phyloP scores from a whole-genome alignment of 2,113 vertebrate species.

The Antigone vipio region DNA sequence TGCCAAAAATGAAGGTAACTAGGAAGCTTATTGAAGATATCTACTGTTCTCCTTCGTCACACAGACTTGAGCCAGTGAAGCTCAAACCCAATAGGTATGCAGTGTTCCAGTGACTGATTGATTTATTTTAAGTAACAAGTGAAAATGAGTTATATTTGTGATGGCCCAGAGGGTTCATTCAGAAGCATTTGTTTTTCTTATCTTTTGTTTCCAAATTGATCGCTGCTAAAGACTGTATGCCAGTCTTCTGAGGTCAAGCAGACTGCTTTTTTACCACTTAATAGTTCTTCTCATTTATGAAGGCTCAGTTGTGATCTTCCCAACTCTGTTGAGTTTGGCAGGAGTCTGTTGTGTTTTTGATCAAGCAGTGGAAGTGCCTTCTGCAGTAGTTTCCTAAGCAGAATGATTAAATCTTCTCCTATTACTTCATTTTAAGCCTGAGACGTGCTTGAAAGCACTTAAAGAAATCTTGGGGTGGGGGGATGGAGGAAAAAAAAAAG shows the following conservation, averaged over 20 bases:
- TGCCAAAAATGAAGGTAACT: conserved; percentile 79
- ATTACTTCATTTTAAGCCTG: background rate
- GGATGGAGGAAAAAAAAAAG: background rate
- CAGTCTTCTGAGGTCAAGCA: background rate
- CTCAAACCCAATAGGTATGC: conserved; percentile 87
- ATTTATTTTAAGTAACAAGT: background rate
- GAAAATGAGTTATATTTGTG: background rate
- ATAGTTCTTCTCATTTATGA: background rate
- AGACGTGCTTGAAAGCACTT: background rate
- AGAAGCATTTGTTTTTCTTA: background rate
- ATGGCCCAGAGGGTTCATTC: background rate
- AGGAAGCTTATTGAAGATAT: conserved; percentile 86
- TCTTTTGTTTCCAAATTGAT: background rate
- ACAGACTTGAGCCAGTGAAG: conserved; percentile 73
- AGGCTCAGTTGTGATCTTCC: background rate
- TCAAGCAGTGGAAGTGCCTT: background rate
- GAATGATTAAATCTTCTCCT: background rate
- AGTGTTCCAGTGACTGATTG: background rate
- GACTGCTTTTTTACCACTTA: background rate
- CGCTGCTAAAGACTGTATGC: background rate
- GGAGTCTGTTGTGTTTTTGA: background rate
- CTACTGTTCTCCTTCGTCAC: conserved; percentile 61
- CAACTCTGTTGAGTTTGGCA: background rate
- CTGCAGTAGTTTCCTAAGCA: background rate
- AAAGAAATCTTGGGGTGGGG: background rate